phyloP scores from a whole-genome alignment of 1,140 invertebrate genomes.

The Lepidotrigona ventralis region DNA sequence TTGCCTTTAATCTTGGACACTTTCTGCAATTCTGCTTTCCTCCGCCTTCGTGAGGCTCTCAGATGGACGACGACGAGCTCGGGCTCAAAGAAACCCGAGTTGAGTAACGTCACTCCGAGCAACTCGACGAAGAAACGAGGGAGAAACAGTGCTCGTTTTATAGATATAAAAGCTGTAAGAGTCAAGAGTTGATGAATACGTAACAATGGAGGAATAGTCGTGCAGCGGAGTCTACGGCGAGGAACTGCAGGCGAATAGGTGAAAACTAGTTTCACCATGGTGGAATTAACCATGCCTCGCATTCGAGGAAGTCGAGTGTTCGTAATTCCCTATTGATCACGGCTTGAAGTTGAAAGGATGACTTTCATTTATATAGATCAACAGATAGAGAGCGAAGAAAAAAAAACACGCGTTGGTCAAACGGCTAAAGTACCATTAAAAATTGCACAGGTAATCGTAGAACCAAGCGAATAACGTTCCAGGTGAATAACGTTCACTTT shows the following conservation, averaged over 20 bases:
- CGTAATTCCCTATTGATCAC: not conserved
- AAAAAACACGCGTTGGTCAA: too few relatives aligned
- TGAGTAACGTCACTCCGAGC: not conserved
- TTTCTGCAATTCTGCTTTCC: not conserved
- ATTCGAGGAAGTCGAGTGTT: not conserved
- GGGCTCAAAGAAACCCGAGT: not conserved
- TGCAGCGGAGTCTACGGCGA: not conserved
- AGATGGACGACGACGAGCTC: not conserved
- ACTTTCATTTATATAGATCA: too few relatives aligned
- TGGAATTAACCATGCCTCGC: not conserved
- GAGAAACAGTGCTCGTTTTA: not conserved
- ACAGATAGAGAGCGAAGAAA: too few relatives aligned
- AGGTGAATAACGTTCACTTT: too few relatives aligned
- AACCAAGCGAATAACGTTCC: too few relatives aligned
- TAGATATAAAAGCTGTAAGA: not conserved
- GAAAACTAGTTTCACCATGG: not conserved
- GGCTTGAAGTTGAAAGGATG: too few relatives aligned
- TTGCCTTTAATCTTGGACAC: constrained; percentile 5
- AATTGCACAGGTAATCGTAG: too few relatives aligned
- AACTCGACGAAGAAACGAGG: not conserved
- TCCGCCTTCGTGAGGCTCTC: not conserved
- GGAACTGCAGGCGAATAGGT: not conserved
- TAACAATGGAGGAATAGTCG: not conserved
- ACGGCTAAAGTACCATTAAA: too few relatives aligned
- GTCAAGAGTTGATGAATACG: constrained; percentile 21